These are phyloP conservation scores for Ceramica pisi DNA, from an alignment of 2,888 invertebrate species.

Conservation along the genomic window DNA sequence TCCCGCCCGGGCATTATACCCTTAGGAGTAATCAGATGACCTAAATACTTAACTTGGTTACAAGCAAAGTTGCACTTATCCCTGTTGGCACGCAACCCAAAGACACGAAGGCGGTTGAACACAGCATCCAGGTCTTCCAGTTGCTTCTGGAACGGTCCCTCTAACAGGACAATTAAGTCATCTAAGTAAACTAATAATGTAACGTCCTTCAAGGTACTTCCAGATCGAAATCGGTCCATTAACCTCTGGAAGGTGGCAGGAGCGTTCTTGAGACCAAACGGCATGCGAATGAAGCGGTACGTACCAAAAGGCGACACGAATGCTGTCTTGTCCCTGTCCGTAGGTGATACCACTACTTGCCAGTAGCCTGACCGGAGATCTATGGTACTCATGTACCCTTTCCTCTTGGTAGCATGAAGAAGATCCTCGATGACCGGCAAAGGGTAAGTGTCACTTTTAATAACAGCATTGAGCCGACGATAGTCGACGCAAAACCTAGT, in stretches of 20 bases:
- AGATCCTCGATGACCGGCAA: not conserved
- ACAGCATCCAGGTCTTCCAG: not conserved
- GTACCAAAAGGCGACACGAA: not conserved
- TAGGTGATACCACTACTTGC: too few species aligned
- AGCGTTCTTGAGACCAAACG: not conserved
- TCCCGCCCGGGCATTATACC: too few species aligned
- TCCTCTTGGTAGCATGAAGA: too few species aligned
- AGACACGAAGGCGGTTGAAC: not conserved
- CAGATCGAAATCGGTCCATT: not conserved
- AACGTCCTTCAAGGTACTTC: not conserved
- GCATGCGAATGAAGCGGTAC: not conserved
- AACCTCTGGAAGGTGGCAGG: not conserved
- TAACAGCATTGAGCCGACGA: slow-evolving; percentile 6
- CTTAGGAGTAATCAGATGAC: not conserved
- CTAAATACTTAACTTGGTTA: not conserved
- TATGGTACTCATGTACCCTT: too few species aligned
- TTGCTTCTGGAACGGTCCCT: not conserved
- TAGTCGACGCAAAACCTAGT: slow-evolving; percentile 8
- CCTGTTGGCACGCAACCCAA: not conserved
- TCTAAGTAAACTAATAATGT: not conserved
- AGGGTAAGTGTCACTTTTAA: slow-evolving; percentile 14
- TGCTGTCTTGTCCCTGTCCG: not conserved
- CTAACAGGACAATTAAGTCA: not conserved
- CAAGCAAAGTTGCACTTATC: not conserved
- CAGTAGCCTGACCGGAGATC: too few species aligned